Base-by-base conservation (phyloP, 2,888 invertebrate genomes). In the Quadroppia sp. region DNA sequence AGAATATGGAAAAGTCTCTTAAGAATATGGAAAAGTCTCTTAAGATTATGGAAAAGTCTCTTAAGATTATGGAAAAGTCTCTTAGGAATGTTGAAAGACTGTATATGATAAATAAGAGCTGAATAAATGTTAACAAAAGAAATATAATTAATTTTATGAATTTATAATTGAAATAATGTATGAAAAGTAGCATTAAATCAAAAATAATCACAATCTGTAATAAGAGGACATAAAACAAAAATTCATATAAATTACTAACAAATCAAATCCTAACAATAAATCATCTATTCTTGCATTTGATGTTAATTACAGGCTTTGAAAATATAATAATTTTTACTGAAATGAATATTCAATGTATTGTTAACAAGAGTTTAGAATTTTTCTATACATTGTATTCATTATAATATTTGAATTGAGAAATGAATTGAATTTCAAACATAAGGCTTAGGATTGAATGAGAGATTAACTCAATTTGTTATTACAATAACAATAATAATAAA, bases 251-350 rank as follows among this genome's bases (percentile, higher is more conserved):
- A 53, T 53, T 53, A 53, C 25, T 53, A 25, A 53, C 20, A 53
- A 53, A 53, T 53, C 53, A 53, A 53, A 25, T 53, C 23, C 25
- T 25, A 53, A 13, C 23, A 53, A 53, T 53, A 53, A 53, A 53
- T 53, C 53, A 53, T 53, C 25, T 25, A 53, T n/a, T 53, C 25
- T 25, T 17, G 53, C 25, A 53, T 53, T 53, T 23, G 20, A 23
- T 53, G 53, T 25, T 53, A 53, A 53, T 53, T 53, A 53, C 53
- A 53, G 53, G 53, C 17, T 25, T 53, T 53, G n/a, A n/a, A n/a
- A n/a, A n/a, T 53, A n/a, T 23, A 53, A 7, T 20, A 2, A 53
- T 36, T 36, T 36, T 36, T 25, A 23, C 2, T 4, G 1, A 53
- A 53, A 53, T 53, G 53, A 53, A 53, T 53, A 53, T 53, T 53